Evolutionary conservation across 2,797 vertebrate species (phyloP), one percentile per base, ranked within the genome.

Genomic region (Sparidentex hasta): DNA sequence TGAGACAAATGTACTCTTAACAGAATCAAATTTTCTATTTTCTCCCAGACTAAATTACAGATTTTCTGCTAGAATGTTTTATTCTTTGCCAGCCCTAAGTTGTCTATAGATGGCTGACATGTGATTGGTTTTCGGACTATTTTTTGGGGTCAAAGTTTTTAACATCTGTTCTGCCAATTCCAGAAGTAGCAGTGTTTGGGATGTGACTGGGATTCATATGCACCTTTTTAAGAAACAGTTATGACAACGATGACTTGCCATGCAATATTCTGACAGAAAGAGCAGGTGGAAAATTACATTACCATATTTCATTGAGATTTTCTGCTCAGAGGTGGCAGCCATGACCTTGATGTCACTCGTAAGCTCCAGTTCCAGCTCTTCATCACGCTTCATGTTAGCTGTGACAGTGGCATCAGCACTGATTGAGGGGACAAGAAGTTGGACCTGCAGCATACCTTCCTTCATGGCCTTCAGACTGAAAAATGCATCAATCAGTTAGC

Each of bases 231-330:
- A 50, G 13, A 71, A 9, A n/a, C 16, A 14, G 38, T 33, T 33
- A 7, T 33, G 33, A 33, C 33, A 33, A 33, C 33, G 8, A 21
- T 52, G 0, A 23, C 46, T 18, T 50, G 16, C n/a, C 7, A 41
- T 46, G 25, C n/a, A 64, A 65, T n/a, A 55, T 68, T 63, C 3
- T 54, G 18, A 43, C 4, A 58, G 56, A 46, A 18, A 23, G 29
- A 1, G 2, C 54, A 38, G 59, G 2, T 65, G 17, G 4, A 56
- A 73, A 70, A 69, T 13, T 18, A 50, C 12, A 47, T 14, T 96
- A 99, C 98, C 97, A 1, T 97, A 97, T 95, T 76, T 96, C 71
- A 97, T 81, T 14, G 65, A 69, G 41, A 97, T 64, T 88, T 92
- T 94, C 87, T 98, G 94, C 79, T 95, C 93, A 86, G 96, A 44